A percentile compares a stretch with the other conserved stretches of the same genome.
Conservation (phyloP, 2,888 invertebrate genomes). For the Scaptomyza polygonia region DNA sequence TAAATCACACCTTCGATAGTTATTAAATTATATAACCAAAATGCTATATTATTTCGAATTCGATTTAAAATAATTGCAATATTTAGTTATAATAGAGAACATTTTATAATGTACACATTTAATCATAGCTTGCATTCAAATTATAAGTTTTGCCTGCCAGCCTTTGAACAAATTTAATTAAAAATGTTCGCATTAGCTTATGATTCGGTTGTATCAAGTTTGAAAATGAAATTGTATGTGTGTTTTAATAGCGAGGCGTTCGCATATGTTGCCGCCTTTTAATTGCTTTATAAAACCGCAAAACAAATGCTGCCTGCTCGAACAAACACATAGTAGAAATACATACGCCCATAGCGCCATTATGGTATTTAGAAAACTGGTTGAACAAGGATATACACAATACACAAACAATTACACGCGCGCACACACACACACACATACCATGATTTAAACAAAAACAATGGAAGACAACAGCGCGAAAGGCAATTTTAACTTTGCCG, state of each 20-base stretch:
- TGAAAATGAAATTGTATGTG: conserved; percentile 13
- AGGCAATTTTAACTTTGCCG: conserved; percentile 75
- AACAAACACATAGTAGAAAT: conserved; percentile 29
- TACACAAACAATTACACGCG: conserved; percentile 36
- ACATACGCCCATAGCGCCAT: conserved; percentile 28
- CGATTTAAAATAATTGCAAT: background rate
- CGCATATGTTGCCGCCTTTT: conserved; percentile 76
- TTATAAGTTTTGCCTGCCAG: background rate
- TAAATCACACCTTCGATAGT: background rate
- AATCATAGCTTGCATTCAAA: background rate
- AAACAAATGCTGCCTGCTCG: conserved; percentile 56
- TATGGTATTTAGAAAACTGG: conserved; percentile 30
- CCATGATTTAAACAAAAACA: conserved; percentile 26
- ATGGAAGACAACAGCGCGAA: conserved; percentile 41
- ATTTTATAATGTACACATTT: background rate
- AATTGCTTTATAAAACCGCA: conserved; percentile 80
- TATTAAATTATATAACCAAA: background rate
- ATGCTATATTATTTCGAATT: background rate
- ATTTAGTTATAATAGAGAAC: background rate
- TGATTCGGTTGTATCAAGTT: conserved; percentile 18
- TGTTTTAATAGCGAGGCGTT: conserved; percentile 47
- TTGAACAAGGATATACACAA: conserved; percentile 33
- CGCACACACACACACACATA: conserved; percentile 9
- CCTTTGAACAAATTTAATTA: conserved; percentile 61
- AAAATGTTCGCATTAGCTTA: conserved; percentile 28